These are phyloP conservation scores for Artemia franciscana DNA, from an alignment of 1,140 invertebrate species.

Conservation along the genomic window DNA sequence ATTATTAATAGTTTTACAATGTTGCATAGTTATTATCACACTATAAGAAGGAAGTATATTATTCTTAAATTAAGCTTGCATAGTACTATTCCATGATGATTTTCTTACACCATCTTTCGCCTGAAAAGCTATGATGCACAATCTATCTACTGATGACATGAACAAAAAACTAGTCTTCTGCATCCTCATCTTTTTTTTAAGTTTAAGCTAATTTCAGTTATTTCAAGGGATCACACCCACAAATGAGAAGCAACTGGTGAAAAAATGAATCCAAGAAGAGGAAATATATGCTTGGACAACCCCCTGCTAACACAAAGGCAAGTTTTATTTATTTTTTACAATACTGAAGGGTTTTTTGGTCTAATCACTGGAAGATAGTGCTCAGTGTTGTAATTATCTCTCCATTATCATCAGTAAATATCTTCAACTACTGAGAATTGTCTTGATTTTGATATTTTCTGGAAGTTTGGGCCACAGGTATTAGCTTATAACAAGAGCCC, in stretches of 20 bases:
- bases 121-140: background rate
- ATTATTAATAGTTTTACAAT: no score
- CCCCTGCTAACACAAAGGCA: constrained; percentile 93
- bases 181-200: background rate
- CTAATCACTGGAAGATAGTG: constrained; percentile 3
- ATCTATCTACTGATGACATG: background rate
- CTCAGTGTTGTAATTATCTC: background rate
- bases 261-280: constrained; percentile 93
- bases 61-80: no score
- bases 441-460: no score
- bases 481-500: no score
- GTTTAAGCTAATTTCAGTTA: constrained; percentile 39
- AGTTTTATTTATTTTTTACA: constrained; percentile 14
- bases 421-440: no score
- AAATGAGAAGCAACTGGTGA: constrained; percentile 94
- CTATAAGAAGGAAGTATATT: no score
- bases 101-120: background rate
- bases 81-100: no score
- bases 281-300: constrained; percentile 95
- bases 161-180: background rate
- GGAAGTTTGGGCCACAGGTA: no score
- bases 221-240: constrained; percentile 95
- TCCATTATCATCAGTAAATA: no score
- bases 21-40: no score
- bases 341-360: constrained; percentile 3